Base-by-base conservation (phyloP, 35 echinoderm and acorn worm genomes). In the Acanthaster planci region DNA sequence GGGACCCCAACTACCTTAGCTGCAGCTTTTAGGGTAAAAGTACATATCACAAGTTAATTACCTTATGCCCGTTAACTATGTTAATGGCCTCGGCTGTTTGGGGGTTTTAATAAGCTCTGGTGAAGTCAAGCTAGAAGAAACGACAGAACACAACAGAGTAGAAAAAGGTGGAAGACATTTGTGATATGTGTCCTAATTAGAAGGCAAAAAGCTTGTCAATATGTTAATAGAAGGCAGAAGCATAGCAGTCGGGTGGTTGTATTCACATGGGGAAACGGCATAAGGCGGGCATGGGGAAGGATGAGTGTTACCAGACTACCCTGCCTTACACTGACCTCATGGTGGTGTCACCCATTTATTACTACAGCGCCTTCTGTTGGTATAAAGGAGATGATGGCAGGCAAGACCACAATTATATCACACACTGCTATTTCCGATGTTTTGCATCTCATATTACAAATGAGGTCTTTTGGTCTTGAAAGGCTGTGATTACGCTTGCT, bases 61-160 rank as follows among this genome's bases (percentile, higher is more conserved):
- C 64, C 64, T 72, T 34, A 30, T 34, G 30, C 64, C 7, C 8
- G 34, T 72, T 72, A 72, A 72, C 14, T 6, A 26, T 72, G 64
- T 72, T 72, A 72, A 72, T 72, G 64, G 14, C 34, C 21, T 26
- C 9, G 30, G 19, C 64, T 72, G 64, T 36, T 72, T 72, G 18
- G 5, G 22, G 30, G 14, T 29, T 34, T 72, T 72, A 72, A 29
- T 72, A 72, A 72, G 64, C 64, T 72, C 64, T 72, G 64, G 23
- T 72, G 64, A 31, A 72, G 34, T 72, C 64, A 72, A 72, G 64
- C 64, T 72, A 26, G 29, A 72, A 29, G 30, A 16, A 23, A 72
- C 14, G 64, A 72, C 7, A 29, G 64, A 34, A 35, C 23, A 72
- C 26, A 72, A 72, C 26, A 72, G 64, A 72, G 64, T n/a, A 67